Conservation (phyloP, 2,113 vertebrate species). For the Pycnonotus jocosus region DNA sequence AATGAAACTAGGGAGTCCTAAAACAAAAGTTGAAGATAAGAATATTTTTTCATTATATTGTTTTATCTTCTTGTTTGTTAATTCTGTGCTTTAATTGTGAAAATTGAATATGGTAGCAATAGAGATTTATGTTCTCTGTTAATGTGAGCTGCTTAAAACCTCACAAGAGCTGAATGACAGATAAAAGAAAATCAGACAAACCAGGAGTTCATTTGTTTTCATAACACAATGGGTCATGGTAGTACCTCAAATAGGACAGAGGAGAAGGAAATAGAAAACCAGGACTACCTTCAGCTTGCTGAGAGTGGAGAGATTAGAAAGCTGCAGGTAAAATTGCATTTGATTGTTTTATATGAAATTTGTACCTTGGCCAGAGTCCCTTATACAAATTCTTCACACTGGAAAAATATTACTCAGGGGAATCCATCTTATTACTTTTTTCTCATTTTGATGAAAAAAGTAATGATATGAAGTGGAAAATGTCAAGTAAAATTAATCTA, state of each 20-base stretch:
- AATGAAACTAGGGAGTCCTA: background rate
- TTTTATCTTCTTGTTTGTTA: background rate
- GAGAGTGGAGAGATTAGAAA: background rate
- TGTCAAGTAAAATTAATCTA: constrained; percentile 43
- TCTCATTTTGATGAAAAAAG: constrained; percentile 18
- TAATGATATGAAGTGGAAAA: constrained; percentile 55
- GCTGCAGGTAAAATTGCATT: background rate
- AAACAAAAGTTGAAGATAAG: background rate
- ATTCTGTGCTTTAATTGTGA: background rate
- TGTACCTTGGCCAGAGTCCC: background rate
- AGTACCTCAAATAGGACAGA: background rate
- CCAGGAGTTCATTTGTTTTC: background rate
- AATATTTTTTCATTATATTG: accelerated
- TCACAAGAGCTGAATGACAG: background rate
- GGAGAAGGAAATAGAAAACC: background rate
- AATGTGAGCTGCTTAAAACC: background rate
- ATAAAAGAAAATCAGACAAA: background rate
- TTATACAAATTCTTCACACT: constrained; percentile 23
- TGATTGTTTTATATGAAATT: background rate
- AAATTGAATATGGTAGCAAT: background rate
- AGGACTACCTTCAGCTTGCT: background rate
- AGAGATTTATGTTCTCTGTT: background rate
- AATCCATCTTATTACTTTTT: constrained; percentile 33
- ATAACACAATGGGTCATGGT: background rate
- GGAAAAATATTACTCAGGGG: constrained; percentile 35